Evolutionary conservation across 2,113 vertebrate species (phyloP).

Genomic region (Myrmophylax atrothorax): DNA sequence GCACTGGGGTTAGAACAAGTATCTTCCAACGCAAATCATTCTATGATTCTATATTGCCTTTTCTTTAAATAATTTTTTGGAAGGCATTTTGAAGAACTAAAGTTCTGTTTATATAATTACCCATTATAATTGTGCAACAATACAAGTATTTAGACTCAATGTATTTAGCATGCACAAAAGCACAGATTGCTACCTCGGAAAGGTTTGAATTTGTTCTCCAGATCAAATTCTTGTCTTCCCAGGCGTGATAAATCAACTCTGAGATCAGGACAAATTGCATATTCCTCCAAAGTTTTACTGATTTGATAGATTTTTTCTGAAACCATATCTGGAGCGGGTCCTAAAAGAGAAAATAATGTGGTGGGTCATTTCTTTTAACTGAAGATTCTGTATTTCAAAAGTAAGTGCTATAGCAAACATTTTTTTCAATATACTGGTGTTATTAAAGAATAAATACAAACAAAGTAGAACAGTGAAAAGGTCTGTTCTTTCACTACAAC

Average conservation of each 20-base stretch:
- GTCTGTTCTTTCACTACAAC: background rate
- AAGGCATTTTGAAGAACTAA: background rate
- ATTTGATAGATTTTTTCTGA: conserved; percentile 96
- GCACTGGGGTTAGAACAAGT: background rate
- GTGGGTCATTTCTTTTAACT: background rate
- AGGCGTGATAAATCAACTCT: conserved; percentile 92
- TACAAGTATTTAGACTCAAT: background rate
- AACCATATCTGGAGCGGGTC: conserved; percentile 90
- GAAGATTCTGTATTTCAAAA: background rate
- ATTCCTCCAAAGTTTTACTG: conserved; percentile 96
- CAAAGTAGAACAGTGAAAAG: background rate
- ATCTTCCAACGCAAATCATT: background rate
- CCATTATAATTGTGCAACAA: background rate
- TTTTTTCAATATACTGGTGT: background rate
- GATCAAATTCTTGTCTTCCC: conserved; percentile 96
- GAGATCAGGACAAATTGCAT: conserved; percentile 93
- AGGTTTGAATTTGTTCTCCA: conserved; percentile 99
- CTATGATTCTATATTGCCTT: background rate
- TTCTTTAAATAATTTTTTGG: background rate
- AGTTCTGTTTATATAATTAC: background rate
- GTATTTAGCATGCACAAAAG: background rate
- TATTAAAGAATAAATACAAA: background rate
- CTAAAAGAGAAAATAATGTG: conserved; percentile 66
- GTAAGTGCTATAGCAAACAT: background rate
- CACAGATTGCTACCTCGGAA: conserved; percentile 86